phyloP scores from a whole-genome alignment of 2,888 invertebrate species.

The Dryadula phaetusa region DNA sequence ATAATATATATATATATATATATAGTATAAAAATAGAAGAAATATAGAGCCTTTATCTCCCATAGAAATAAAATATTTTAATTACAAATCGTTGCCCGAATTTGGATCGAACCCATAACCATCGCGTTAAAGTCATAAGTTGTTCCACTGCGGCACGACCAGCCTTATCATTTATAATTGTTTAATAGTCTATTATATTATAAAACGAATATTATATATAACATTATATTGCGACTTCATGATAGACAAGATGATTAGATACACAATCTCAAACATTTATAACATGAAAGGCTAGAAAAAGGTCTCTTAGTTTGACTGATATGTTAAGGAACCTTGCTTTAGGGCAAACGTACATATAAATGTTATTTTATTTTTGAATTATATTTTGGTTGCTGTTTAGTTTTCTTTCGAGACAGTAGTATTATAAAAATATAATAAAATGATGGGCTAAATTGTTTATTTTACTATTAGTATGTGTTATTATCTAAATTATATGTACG shows the following conservation, averaged over 20 bases:
- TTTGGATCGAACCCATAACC: too few relatives aligned
- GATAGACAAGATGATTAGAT: neutral
- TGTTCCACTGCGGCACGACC: too few relatives aligned
- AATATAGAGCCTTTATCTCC: too few relatives aligned
- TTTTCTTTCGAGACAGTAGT: neutral
- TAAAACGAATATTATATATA: neutral
- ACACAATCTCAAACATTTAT: neutral
- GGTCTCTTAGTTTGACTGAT: neutral
- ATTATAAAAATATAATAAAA: neutral
- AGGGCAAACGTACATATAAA: conserved; percentile 9
- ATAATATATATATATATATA: too few relatives aligned
- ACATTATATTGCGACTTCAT: neutral
- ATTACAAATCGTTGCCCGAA: too few relatives aligned
- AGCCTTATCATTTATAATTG: too few relatives aligned
- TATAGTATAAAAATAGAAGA: too few relatives aligned
- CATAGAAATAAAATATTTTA: too few relatives aligned
- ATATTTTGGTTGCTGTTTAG: conserved; percentile 8
- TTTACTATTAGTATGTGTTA: too few relatives aligned
- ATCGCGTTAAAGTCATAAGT: too few relatives aligned
- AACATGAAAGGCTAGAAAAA: neutral
- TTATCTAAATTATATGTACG: too few relatives aligned
- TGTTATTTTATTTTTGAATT: neutral
- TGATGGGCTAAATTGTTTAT: neutral
- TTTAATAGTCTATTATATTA: neutral
- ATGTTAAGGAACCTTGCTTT: conserved; percentile 3